Conservation (phyloP, 2,113 vertebrate genomes). For the Malaclemys terrapin region DNA sequence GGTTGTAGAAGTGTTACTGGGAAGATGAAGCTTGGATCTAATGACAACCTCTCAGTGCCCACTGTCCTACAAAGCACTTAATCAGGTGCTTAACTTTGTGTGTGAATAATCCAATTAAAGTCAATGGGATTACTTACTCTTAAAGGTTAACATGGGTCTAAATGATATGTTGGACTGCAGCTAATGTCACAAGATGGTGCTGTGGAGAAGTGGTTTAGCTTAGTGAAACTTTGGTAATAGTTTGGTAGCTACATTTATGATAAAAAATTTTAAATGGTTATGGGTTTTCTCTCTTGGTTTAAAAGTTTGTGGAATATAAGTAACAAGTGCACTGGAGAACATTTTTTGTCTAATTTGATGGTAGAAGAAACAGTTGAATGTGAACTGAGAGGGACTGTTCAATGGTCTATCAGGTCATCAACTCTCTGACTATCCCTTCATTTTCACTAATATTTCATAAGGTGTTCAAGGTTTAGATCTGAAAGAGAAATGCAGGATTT, state of each 20-base stretch:
- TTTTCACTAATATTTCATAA: accelerated
- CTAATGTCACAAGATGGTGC: neutral
- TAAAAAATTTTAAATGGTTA: neutral
- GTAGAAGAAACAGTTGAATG: neutral
- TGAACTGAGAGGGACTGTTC: neutral
- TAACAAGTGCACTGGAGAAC: neutral
- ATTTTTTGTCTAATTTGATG: neutral
- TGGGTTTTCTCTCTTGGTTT: neutral
- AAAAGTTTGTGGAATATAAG: neutral
- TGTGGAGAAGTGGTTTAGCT: neutral
- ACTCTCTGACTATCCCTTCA: neutral
- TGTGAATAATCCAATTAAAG: neutral
- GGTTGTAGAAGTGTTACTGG: too few species aligned
- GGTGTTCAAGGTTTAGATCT: neutral
- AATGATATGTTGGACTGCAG: neutral
- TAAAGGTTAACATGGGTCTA: neutral
- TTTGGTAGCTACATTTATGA: neutral
- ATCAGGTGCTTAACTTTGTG: neutral
- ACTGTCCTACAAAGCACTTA: too few species aligned
- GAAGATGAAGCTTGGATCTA: too few species aligned
- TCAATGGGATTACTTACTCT: accelerated
- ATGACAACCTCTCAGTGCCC: too few species aligned
- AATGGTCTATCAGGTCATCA: neutral
- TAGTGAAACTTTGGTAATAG: neutral
- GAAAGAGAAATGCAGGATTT: neutral